Evolutionary conservation across 2,113 vertebrate species (phyloP).

Genomic region (Scopus umbretta): DNA sequence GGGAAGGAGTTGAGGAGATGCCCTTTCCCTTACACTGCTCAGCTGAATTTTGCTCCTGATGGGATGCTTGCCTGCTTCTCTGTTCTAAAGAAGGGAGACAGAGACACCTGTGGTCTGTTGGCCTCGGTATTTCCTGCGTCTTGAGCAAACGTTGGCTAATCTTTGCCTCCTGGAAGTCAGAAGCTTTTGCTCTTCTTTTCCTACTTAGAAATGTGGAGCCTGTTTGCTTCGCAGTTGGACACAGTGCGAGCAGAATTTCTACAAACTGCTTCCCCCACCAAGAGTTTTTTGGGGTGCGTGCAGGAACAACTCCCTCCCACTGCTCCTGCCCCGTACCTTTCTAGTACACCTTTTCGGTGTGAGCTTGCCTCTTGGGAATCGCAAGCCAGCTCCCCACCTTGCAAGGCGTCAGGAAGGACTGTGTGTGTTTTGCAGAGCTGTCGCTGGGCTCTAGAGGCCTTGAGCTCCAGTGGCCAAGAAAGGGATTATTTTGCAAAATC

Average conservation of each 20-base stretch:
- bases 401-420: not conserved
- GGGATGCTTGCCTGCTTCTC: not conserved
- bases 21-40: not conserved
- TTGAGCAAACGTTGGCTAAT: not conserved
- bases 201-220: not conserved
- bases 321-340: not conserved
- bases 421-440: not conserved
- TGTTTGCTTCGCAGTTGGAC: not conserved
- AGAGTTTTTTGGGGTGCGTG: not conserved
- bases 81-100: not conserved
- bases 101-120: not conserved
- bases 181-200: not conserved
- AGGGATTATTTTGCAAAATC: not conserved
- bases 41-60: not conserved
- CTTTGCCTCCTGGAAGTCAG: not conserved
- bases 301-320: not conserved
- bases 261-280: not conserved
- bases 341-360: accelerated
- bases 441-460: not conserved
- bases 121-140: not conserved
- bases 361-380: not conserved
- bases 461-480: not conserved
- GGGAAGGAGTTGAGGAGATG: not conserved
- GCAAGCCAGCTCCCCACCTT: not conserved
- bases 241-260: not conserved